Base-by-base conservation (phyloP, 2,888 invertebrate species). In the Dromius quadrimaculatus region DNA sequence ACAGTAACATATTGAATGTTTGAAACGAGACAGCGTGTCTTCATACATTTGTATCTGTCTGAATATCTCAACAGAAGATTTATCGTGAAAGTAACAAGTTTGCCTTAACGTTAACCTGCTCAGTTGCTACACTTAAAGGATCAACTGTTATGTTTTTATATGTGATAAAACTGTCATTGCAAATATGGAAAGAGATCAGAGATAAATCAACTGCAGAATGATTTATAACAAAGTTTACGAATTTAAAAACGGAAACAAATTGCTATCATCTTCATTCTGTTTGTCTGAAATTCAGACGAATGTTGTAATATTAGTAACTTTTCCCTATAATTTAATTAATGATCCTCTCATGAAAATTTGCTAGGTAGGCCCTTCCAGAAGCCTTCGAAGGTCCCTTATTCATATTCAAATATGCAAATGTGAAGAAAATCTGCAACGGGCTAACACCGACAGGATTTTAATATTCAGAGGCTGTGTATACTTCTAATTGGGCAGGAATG, bases 401-500 rank as follows among this genome's bases (percentile, higher is more conserved):
- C 64, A 64, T 64, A 64, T 64, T 64, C 64, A 64, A 36, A 50
- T 64, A 64, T 64, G 64, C 64, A 64, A 64, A 64, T 64, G 45
- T 32, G 28, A 6, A 47, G 38, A 64, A 61, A 61, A 64, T 64
- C 64, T 50, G 64, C 47, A 50, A 2, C 34, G n/a, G n/a, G 61
- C 61, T 61, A 61, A 61, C 61, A 61, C 61, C 38, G 32, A 47
- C 47, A 47, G 64, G 64, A 59, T 47, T 64, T 64, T 64, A 64
- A 64, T 64, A 64, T 64, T 64, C 64, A 64, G 47, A 34, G 64
- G 47, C 64, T 64, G 64, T 64, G 64, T 64, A 50, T 64, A 64
- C 64, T 64, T 64, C 64, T 64, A 64, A 64, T 64, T 64, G 64
- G 64, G 32, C 64, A 64, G 50, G 64, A n/a, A 64, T 64, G 64